These are phyloP conservation scores for Phenganax stokvisi DNA, from an alignment of 92 coral and sea anemone species.

Conservation along the genomic window DNA sequence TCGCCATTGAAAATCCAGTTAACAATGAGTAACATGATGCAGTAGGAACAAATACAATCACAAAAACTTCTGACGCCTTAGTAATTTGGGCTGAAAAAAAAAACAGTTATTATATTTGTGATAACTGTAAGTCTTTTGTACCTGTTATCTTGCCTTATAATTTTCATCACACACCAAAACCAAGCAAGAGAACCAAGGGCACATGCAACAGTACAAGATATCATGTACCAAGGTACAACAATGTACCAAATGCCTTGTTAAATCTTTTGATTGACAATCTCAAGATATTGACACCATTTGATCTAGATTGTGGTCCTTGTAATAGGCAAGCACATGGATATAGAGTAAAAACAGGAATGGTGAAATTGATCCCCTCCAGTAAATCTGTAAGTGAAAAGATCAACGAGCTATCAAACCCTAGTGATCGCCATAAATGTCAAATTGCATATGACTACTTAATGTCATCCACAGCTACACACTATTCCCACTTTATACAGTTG, in stretches of 20 bases:
- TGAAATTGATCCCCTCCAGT: not conserved
- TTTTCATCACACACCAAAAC: not conserved
- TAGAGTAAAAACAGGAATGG: not conserved
- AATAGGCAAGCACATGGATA: conserved; percentile 25
- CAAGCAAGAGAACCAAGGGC: not conserved
- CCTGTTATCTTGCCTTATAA: conserved; percentile 9
- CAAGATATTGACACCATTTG: conserved; percentile 1
- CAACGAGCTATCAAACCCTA: not conserved
- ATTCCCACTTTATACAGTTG: conserved; percentile 9
- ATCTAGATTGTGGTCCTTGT: conserved; percentile 34
- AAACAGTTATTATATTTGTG: not conserved
- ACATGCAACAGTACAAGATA: not conserved
- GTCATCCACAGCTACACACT: not conserved
- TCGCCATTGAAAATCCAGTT: not conserved
- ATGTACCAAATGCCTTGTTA: not conserved
- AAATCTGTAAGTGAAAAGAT: not conserved
- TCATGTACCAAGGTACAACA: not conserved
- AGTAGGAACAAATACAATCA: not conserved
- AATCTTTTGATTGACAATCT: not conserved
- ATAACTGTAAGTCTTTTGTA: not conserved
- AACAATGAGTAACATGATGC: not conserved
- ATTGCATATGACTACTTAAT: conserved; percentile 1
- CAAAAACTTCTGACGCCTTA: not conserved
- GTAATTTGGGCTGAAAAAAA: conserved; percentile 14
- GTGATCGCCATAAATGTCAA: not conserved